phyloP scores from a whole-genome alignment of 2,888 invertebrate genomes.

The Cryptus viduatorius region DNA sequence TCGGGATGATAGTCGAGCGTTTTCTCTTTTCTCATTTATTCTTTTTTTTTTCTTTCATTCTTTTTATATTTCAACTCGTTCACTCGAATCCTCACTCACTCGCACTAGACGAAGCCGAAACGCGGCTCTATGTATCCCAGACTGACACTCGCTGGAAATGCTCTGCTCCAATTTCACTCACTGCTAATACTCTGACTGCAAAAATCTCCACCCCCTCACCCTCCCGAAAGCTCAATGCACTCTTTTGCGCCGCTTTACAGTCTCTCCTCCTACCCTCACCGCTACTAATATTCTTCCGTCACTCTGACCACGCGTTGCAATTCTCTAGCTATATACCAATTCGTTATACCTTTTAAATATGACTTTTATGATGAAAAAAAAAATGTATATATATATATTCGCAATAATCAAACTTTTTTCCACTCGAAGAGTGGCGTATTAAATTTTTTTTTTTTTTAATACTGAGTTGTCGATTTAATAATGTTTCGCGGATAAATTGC shows the following conservation, averaged over 20 bases:
- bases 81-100: slow-evolving; percentile 53
- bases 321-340: slow-evolving; percentile 2
- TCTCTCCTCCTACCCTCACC: background rate
- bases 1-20: slow-evolving; percentile 67
- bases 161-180: slow-evolving; percentile 60
- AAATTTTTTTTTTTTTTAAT: too few species aligned
- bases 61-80: slow-evolving; percentile 53
- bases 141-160: slow-evolving; percentile 53
- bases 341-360: background rate
- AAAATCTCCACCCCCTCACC: slow-evolving; percentile 6
- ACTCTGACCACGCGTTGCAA: slow-evolving; percentile 20
- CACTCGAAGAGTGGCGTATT: background rate
- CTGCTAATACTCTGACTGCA: slow-evolving; percentile 52
- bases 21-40: slow-evolving; percentile 63
- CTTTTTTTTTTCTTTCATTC: slow-evolving; percentile 38
- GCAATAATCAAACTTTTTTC: background rate
- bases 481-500: background rate
- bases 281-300: slow-evolving; percentile 21
- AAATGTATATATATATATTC: background rate
- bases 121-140: background rate
- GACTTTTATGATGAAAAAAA: background rate
- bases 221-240: slow-evolving; percentile 44
- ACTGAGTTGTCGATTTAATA: too few species aligned
- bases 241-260: slow-evolving; percentile 37
- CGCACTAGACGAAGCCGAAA: slow-evolving; percentile 27